Base-by-base conservation (phyloP, 2,113 vertebrate genomes). In the Theristicus caerulescens region DNA sequence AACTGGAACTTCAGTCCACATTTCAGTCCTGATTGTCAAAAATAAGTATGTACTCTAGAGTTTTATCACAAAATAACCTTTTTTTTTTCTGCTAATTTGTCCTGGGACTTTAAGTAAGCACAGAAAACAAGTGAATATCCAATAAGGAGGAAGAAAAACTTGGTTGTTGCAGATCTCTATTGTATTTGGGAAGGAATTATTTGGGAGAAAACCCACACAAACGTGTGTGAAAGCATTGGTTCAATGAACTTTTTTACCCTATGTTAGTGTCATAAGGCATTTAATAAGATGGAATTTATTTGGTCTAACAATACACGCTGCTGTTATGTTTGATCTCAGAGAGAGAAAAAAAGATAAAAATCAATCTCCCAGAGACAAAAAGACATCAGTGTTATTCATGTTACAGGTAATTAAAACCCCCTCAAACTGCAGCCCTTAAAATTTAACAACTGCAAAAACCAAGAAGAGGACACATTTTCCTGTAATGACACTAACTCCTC, bases 11-110 rank as follows among this genome's bases (percentile, higher is more conserved):
- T 18, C 49, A 29, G 6, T 1, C 47, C 32, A 3, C 15, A 1
- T 26, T 34, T n/a, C 29, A 11, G 36, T 3, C 31, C 16, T 21
- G 36, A 7, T 1, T 71, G 51, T 5, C 79, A 11, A 57, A 91
- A 36, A 17, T 6, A 9, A 72, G 6, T 11, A 3, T 0, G 7
- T 13, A 47, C 24, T 54, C 36, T 4, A 38, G 7, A 4, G 16
- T 38, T 49, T 52, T 38, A 52, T 29, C 46, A 42, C 19, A 57
- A 38, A 85, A 69, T 31, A 42, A 32, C 7, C 5, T 21, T 70
- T 46, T 34, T 34, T 67, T 8, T 22, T 7, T 8, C 36, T 36
- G 49, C 16, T 64, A 5, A 49, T 46, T 78, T 82, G 15, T 40
- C 16, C 47, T 40, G 24, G 25, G 69, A 67, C n/a, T 84, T 76